phyloP scores from a whole-genome alignment of 2,888 invertebrate species.

The Agriotes lineatus region DNA sequence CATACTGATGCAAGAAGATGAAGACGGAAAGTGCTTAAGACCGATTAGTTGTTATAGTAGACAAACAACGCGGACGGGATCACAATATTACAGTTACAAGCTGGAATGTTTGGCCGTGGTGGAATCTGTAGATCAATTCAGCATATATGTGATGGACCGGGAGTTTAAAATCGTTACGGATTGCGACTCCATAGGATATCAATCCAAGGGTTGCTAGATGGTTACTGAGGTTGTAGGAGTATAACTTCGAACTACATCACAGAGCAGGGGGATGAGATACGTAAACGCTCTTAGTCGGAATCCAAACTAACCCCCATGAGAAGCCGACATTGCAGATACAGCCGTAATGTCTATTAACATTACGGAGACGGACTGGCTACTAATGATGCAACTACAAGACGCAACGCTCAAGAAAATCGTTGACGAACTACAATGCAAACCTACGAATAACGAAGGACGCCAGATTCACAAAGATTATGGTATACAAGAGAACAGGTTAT shows the following conservation, averaged over 20 bases:
- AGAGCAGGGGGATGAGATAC: slow-evolving; percentile 53
- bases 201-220: too few species aligned
- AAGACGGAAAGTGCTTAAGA: neutral
- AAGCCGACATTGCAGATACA: too few species aligned
- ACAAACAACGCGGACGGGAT: too few species aligned
- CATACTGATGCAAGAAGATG: slow-evolving; percentile 26
- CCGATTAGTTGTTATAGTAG: too few species aligned
- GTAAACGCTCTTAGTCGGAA: slow-evolving; percentile 51
- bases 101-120: slow-evolving; percentile 16
- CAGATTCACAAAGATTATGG: too few species aligned
- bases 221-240: too few species aligned
- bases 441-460: too few species aligned
- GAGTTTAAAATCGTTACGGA: too few species aligned
- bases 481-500: too few species aligned
- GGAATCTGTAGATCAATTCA: neutral
- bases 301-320: neutral
- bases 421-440: neutral
- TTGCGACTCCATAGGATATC: neutral
- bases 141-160: slow-evolving; percentile 1
- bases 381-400: too few species aligned
- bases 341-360: slow-evolving; percentile 22
- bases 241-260: too few species aligned
- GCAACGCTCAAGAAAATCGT: slow-evolving; percentile 19
- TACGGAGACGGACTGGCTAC: slow-evolving; percentile 45
- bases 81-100: too few species aligned